Conservation (phyloP, 2,888 invertebrate genomes). For the Eumerus sabulonum region DNA sequence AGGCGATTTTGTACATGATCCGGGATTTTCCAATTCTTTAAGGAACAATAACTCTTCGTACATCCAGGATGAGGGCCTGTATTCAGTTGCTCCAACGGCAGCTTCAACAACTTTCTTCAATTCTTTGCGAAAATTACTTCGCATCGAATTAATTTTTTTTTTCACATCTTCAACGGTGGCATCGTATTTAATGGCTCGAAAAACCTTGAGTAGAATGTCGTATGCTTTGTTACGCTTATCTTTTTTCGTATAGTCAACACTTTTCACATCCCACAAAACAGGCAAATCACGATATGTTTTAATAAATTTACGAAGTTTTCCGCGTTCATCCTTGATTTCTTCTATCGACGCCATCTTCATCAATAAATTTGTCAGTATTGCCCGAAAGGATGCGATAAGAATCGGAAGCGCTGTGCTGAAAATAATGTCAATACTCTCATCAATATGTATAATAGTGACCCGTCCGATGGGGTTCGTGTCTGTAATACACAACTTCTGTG, state of each 20-base stretch:
- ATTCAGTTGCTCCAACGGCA: conserved; percentile 20
- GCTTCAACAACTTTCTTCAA: conserved; percentile 70
- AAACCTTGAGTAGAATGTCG: conserved; percentile 74
- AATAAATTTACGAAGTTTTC: conserved; percentile 47
- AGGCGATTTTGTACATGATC: conserved; percentile 8
- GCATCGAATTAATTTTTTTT: conserved; percentile 76
- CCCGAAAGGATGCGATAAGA: too few species aligned
- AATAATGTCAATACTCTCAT: conserved; percentile 36
- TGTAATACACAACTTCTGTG: not conserved
- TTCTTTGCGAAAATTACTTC: conserved; percentile 77
- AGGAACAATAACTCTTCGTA: conserved; percentile 50
- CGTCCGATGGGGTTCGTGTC: conserved; percentile 17
- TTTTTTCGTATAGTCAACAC: conserved; percentile 76
- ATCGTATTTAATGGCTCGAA: conserved; percentile 75
- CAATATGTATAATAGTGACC: conserved; percentile 18
- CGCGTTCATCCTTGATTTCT: conserved; percentile 34
- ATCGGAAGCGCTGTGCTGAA: too few species aligned
- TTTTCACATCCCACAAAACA: conserved; percentile 76
- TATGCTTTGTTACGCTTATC: conserved; percentile 76
- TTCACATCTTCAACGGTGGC: conserved; percentile 77
- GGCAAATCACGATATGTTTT: conserved; percentile 70
- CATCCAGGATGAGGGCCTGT: conserved; percentile 54
- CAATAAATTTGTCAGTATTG: conserved; percentile 1
- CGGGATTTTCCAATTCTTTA: conserved; percentile 29
- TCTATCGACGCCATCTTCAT: conserved; percentile 23